Evolutionary conservation across 2,888 invertebrate genomes (phyloP), one percentile per base, ranked within the genome.

Genomic region (Encarsia formosa): DNA sequence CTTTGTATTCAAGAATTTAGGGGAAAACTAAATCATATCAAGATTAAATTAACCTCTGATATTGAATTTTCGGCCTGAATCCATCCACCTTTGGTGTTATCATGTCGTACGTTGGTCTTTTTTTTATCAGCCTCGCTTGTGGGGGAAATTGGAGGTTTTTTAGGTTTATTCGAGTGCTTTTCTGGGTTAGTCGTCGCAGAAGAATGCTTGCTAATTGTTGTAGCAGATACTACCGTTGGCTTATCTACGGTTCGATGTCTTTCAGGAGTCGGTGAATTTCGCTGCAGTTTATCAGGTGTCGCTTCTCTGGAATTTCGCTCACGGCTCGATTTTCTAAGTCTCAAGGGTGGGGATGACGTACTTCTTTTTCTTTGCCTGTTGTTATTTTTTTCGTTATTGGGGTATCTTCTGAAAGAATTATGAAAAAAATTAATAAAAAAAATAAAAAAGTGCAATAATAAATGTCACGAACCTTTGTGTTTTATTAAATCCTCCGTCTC

Each of bases 111-210:
- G n/a, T n/a, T n/a, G n/a, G n/a, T n/a, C n/a, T n/a, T 34, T 23
- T 9, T 39, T 52, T 6, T 38, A 44, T n/a, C n/a, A n/a, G n/a
- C n/a, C 18, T 52, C 50, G 19, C 3, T 40, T 4, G n/a, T 31
- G 18, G 53, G 53, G 2, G 53, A 44, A 43, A 56, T 48, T 2
- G 53, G 56, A 2, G 53, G 56, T 20, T 56, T 53, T 19, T 37
- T 53, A 50, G 1, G 5, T 13, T 38, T 32, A 15, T 22, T 52
- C 11, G 46, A 32, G 2, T 48, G 48, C 8, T 18, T 43, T 5
- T 55, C 52, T 1, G 49, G 47, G n/a, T 48, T 45, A 1, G 47
- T 8, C 5, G 48, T 31, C 8, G 32, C 18, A 4, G 38, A 20
- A n/a, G n/a, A n/a, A n/a, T n/a, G n/a, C n/a, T n/a, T n/a, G n/a